phyloP scores from a whole-genome alignment of 2,797 vertebrate species.

The Etheostoma perlongum region DNA sequence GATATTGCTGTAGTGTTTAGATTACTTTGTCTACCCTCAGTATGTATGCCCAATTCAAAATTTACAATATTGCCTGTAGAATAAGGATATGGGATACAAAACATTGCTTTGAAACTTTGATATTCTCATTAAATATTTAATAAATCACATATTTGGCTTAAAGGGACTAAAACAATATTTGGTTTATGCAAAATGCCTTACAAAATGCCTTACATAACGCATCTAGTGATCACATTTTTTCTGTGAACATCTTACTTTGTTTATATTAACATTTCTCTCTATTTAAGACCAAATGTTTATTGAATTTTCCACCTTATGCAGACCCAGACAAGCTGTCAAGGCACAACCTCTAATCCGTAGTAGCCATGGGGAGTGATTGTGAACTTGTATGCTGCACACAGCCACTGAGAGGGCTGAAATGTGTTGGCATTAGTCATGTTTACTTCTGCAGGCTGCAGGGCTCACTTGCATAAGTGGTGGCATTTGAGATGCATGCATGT shows the following conservation, averaged over 20 bases:
- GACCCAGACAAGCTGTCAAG: not conserved
- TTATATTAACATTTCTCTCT: not conserved
- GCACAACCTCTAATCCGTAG: not conserved
- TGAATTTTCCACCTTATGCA: not conserved
- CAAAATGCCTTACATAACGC: no score
- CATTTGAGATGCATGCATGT: constrained; percentile 5
- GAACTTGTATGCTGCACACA: constrained; percentile 8
- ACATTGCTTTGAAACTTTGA: no score
- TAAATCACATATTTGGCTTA: not conserved
- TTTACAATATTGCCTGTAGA: not conserved
- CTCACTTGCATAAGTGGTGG: constrained; percentile 8
- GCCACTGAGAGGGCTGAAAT: constrained; percentile 12
- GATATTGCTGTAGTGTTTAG: not conserved
- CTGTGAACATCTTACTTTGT: not conserved
- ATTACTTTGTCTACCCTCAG: not conserved
- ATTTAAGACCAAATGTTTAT: no score
- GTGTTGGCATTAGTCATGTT: constrained; percentile 25
- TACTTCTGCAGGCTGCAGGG: constrained; percentile 11
- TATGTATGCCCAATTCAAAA: not conserved
- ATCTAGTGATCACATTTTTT: no score
- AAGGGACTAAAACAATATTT: no score
- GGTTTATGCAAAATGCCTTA: no score
- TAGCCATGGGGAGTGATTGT: not conserved
- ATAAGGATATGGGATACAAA: not conserved
- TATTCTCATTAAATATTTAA: no score